Evolutionary conservation across 2,888 invertebrate species (phyloP).

Genomic region (Caenorhabditis sp.): DNA sequence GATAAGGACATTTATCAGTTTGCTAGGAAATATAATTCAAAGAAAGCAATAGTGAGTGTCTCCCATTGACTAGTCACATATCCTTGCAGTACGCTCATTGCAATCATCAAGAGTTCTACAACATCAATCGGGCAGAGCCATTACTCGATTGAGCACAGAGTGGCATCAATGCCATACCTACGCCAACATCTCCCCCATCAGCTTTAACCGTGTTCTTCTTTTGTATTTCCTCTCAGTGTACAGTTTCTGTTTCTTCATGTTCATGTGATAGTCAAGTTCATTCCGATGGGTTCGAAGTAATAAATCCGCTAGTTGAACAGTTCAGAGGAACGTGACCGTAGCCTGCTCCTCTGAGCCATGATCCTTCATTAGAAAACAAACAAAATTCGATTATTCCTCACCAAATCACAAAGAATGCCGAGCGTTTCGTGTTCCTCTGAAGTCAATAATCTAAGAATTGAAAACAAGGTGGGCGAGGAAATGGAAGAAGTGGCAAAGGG

Average conservation of each 20-base stretch:
- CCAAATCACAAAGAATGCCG: constrained; percentile 15
- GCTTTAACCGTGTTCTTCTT: neutral
- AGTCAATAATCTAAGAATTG: constrained; percentile 12
- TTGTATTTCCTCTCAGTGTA: neutral
- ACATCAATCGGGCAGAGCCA: neutral
- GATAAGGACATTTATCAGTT: neutral
- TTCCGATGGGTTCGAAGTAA: constrained; percentile 1
- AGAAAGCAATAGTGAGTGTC: neutral
- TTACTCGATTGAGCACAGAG: neutral
- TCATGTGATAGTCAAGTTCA: neutral
- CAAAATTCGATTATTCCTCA: neutral
- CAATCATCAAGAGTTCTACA: constrained; percentile 1
- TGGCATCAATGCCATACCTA: neutral
- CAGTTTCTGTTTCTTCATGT: too few relatives aligned
- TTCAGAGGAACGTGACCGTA: too few relatives aligned
- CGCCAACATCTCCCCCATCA: neutral
- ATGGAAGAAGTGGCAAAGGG: too few relatives aligned
- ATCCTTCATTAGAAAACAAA: too few relatives aligned
- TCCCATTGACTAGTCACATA: neutral
- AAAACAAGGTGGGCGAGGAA: constrained; percentile 27
- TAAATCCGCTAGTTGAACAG: too few relatives aligned
- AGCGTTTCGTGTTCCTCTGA: neutral
- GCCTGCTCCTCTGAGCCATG: too few relatives aligned
- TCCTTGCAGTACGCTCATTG: neutral
- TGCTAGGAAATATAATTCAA: neutral